These are phyloP conservation scores for Axis porcinus DNA, from an alignment of 2,113 vertebrate genomes.

Conservation along the genomic window DNA sequence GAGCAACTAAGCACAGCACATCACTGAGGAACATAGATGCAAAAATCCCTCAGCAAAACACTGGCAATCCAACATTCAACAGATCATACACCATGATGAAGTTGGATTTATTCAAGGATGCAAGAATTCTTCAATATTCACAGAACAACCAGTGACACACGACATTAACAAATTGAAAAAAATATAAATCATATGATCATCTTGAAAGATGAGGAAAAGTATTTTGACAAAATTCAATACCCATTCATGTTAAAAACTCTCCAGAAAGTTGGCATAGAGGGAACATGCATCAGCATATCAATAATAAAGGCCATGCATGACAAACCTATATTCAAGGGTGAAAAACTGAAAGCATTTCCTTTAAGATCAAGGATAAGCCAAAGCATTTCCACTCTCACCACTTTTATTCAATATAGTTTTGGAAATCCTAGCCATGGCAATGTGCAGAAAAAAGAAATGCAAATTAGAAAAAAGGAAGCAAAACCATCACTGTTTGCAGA, in stretches of 20 bases:
- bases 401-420: background rate
- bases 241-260: background rate
- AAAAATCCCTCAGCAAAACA: background rate
- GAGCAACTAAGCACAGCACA: background rate
- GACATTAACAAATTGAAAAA: background rate
- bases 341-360: background rate
- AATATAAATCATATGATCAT: background rate
- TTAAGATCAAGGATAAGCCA: background rate
- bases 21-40: background rate
- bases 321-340: background rate
- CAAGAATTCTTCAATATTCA: background rate
- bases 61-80: background rate
- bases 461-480: background rate
- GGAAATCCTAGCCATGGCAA: background rate
- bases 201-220: background rate
- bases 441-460: background rate
- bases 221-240: background rate
- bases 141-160: background rate
- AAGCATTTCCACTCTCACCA: background rate
- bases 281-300: background rate
- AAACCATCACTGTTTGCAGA: background rate
- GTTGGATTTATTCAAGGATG: background rate
- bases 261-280: background rate
- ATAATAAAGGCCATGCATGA: background rate
- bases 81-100: background rate